Conservation (phyloP, 2,797 vertebrate genomes). For the Poecilia velifera region DNA sequence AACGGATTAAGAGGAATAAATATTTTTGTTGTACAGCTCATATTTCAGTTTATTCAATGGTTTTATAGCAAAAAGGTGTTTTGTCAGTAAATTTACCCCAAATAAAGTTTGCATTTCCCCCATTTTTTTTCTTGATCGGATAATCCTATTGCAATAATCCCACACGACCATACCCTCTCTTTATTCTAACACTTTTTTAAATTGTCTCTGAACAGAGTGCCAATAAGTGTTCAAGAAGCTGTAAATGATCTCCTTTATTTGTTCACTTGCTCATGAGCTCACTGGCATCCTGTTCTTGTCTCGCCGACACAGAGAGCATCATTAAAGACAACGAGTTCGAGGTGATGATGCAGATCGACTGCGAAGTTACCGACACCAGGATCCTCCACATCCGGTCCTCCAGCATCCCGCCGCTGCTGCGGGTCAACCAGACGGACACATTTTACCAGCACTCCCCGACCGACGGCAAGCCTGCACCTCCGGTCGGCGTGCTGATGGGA, state of each 20-base stretch:
- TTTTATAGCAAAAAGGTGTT: too few relatives aligned
- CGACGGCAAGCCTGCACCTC: conserved; percentile 64
- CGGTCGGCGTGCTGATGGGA: conserved; percentile 79
- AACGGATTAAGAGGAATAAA: too few relatives aligned
- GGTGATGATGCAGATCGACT: conserved; percentile 99
- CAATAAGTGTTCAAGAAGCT: background rate
- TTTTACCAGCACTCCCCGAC: conserved; percentile 82
- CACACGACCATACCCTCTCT: background rate
- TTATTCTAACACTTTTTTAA: background rate
- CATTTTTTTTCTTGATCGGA: background rate
- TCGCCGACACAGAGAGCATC: conserved; percentile 86
- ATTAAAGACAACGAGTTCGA: conserved; percentile 91
- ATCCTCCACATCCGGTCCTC: conserved; percentile 95
- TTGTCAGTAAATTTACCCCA: background rate
- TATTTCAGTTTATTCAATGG: too few relatives aligned
- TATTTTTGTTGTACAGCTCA: too few relatives aligned
- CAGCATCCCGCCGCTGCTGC: conserved; percentile 88
- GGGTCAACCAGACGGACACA: conserved; percentile 84
- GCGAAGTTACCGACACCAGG: conserved; percentile 94
- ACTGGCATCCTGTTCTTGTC: conserved; percentile 6
- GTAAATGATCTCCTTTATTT: background rate
- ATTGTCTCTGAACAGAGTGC: background rate
- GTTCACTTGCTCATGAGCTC: conserved; percentile 1
- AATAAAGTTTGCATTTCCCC: background rate
- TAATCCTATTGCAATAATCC: background rate